Evolutionary conservation across 2,113 vertebrate species (phyloP).

Genomic region (Petromus typicus): DNA sequence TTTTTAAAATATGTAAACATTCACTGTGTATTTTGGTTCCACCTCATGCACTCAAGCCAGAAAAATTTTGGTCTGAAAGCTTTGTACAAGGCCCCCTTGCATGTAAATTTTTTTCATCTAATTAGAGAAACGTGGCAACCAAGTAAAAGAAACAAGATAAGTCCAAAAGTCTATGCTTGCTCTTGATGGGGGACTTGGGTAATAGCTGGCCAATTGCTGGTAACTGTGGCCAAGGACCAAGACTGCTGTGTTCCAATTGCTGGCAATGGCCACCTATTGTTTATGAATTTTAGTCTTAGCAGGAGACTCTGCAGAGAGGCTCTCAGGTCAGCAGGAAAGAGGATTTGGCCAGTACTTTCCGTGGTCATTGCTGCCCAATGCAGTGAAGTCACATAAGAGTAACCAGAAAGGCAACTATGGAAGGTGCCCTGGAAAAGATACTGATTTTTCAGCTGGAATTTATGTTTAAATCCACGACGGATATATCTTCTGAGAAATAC

Average conservation of each 20-base stretch:
- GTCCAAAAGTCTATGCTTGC: conserved; percentile 64
- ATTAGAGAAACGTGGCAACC: conserved; percentile 23
- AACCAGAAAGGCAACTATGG: background rate
- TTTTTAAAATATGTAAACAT: background rate
- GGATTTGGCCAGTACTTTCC: background rate
- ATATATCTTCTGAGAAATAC: conserved; percentile 28
- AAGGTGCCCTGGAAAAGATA: background rate
- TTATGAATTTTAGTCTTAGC: conserved; percentile 69
- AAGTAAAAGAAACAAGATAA: conserved; percentile 74
- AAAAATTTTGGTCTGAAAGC: background rate
- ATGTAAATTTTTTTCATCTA: background rate
- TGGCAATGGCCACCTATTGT: conserved; percentile 75
- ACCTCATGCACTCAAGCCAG: background rate
- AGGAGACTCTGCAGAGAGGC: conserved; percentile 54
- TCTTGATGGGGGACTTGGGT: conserved; percentile 68
- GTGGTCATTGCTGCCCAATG: background rate
- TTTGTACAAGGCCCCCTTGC: conserved; percentile 18
- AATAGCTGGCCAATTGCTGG: conserved; percentile 73
- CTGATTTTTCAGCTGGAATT: background rate
- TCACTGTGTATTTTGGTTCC: background rate
- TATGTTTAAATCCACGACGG: background rate
- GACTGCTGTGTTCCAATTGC: conserved; percentile 72
- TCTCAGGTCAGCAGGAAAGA: conserved; percentile 46
- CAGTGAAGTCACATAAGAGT: background rate
- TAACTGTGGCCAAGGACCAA: conserved; percentile 55